A percentile compares a stretch with the other conserved stretches of the same genome.
Conservation (phyloP, 2,888 invertebrate genomes). For the Boloria euphrosyne region DNA sequence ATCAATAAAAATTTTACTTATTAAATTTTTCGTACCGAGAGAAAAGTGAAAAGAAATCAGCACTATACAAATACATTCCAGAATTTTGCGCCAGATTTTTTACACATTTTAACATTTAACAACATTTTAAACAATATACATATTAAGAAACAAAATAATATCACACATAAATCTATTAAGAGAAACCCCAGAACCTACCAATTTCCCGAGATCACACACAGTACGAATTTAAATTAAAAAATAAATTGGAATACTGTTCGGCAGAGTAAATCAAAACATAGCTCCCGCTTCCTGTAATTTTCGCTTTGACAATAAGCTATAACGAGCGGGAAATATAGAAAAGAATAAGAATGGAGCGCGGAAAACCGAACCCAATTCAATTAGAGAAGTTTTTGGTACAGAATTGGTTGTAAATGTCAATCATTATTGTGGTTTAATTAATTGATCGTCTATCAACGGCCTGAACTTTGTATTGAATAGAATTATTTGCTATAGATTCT, state of each 20-base stretch:
- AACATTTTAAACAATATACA: constrained; percentile 7
- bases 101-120: not conserved
- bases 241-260: constrained; percentile 16
- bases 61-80: not conserved
- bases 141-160: constrained; percentile 5
- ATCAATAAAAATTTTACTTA: no score
- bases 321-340: constrained; percentile 7
- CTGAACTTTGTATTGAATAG: constrained; percentile 5
- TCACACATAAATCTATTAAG: constrained; percentile 3
- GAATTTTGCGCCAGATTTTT: not conserved
- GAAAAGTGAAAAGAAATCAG: no score
- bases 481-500: not conserved
- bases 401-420: constrained; percentile 17
- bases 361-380: constrained; percentile 13
- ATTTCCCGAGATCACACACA: constrained; percentile 5
- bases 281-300: constrained; percentile 13
- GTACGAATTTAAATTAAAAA: constrained; percentile 19
- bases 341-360: constrained; percentile 10
- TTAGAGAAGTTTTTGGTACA: constrained; percentile 12
- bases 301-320: constrained; percentile 5
- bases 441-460: constrained; percentile 14
- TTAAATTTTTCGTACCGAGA: no score
- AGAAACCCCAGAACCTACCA: not conserved
- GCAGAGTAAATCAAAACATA: constrained; percentile 9
- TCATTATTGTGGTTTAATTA: constrained; percentile 21